Conservation (phyloP, 2,113 vertebrate species). For the Cephalopholis sonnerati region DNA sequence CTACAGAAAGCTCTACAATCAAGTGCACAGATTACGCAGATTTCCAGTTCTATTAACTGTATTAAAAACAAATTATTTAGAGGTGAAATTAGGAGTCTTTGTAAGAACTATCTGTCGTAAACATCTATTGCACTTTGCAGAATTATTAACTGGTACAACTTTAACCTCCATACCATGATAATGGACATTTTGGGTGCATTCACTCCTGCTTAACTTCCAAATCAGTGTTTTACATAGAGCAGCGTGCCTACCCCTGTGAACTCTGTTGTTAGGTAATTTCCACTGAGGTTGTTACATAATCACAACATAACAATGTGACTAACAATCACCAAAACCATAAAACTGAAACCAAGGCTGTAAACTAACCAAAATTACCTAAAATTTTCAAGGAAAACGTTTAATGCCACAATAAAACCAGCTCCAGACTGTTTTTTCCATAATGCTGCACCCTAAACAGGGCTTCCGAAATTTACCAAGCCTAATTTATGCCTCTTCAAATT, state of each 20-base stretch:
- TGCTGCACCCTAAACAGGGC: conserved; percentile 9
- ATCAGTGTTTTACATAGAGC: neutral
- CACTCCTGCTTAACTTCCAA: neutral
- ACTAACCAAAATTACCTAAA: neutral
- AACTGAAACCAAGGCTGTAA: neutral
- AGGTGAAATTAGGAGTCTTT: neutral
- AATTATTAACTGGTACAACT: neutral
- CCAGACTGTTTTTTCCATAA: conserved; percentile 12
- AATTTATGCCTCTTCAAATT: conserved; percentile 31
- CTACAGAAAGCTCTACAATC: neutral
- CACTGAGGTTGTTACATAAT: neutral
- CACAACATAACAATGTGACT: neutral
- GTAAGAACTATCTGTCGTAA: neutral
- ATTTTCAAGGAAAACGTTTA: neutral
- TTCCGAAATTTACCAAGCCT: neutral
- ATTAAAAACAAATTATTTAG: neutral
- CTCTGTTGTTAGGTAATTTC: neutral
- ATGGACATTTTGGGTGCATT: neutral
- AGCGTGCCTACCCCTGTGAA: neutral
- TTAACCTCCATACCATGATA: neutral
- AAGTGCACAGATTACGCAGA: neutral
- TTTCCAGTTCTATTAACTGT: neutral
- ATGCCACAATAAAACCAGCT: conserved; percentile 25
- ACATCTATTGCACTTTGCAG: neutral
- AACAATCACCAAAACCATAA: conserved; percentile 10